These are phyloP conservation scores for Sinella curviseta DNA, from an alignment of 1,140 invertebrate genomes.

Conservation along the genomic window DNA sequence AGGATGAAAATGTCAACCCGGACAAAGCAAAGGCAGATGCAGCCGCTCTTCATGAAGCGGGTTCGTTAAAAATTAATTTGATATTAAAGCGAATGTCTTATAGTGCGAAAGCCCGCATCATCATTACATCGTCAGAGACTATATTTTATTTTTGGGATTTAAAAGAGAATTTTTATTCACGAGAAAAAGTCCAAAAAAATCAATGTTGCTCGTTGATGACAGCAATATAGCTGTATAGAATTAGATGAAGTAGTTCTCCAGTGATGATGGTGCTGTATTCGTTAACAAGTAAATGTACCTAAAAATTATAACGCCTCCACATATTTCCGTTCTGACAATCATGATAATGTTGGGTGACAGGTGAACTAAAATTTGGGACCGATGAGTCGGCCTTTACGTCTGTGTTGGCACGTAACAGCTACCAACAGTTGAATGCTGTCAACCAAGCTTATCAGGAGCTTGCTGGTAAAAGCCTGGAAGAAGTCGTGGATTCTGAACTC, in stretches of 20 bases:
- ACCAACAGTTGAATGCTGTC: slow-evolving; percentile 53
- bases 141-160: not conserved
- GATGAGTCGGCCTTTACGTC: slow-evolving; percentile 85
- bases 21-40: slow-evolving; percentile 54
- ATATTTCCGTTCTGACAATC: slow-evolving; percentile 5
- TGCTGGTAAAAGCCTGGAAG: slow-evolving; percentile 44
- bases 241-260: no score
- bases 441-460: slow-evolving; percentile 69
- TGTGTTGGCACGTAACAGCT: slow-evolving; percentile 61
- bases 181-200: not conserved
- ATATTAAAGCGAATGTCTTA: not conserved
- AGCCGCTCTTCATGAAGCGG: slow-evolving; percentile 49
- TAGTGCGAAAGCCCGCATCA: not conserved
- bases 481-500: slow-evolving; percentile 42
- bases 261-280: not conserved
- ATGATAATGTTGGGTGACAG: slow-evolving; percentile 50
- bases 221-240: no score
- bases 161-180: not conserved
- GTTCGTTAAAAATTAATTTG: slow-evolving; percentile 38
- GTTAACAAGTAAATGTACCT: not conserved
- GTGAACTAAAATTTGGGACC: slow-evolving; percentile 82
- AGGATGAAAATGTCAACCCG: slow-evolving; percentile 50
- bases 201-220: not conserved
- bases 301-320: not conserved
- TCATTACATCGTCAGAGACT: not conserved